Evolutionary conservation across 2,113 vertebrate genomes (phyloP).

Genomic region (Mastomys natalensis): DNA sequence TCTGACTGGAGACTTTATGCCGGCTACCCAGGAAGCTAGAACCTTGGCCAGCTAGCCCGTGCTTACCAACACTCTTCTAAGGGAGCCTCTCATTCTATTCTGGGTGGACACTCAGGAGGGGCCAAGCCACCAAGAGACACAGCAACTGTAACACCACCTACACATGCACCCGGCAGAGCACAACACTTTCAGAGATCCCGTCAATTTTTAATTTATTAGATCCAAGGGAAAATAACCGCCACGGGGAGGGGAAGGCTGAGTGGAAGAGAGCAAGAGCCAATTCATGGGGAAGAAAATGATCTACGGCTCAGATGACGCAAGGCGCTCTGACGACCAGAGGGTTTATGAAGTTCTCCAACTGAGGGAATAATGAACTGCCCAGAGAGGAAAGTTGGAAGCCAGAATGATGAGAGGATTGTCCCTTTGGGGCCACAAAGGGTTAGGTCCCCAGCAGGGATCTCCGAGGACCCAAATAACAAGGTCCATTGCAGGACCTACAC

Average conservation of each 20-base stretch:
- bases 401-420: not conserved
- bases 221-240: constrained; percentile 68
- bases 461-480: no score
- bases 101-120: not conserved
- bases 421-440: not conserved
- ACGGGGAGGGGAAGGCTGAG: not conserved
- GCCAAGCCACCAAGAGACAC: not conserved
- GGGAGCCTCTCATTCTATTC: constrained; percentile 45
- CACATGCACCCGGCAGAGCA: not conserved
- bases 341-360: constrained; percentile 36
- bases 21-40: constrained; percentile 77
- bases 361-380: not conserved
- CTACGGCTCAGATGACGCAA: not conserved
- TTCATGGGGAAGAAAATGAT: constrained; percentile 43
- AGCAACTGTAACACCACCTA: not conserved
- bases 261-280: constrained; percentile 48
- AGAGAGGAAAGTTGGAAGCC: not conserved
- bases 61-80: constrained; percentile 61
- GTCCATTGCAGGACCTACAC: accelerated
- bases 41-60: accelerated
- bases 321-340: not conserved
- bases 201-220: constrained; percentile 77
- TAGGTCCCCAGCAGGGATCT: not conserved
- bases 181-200: constrained; percentile 65
- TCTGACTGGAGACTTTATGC: constrained; percentile 66